A percentile compares a stretch with the other conserved stretches of the same genome.
These are phyloP conservation scores for Eidolon helvum DNA, from an alignment of 2,113 vertebrate species.

Conservation along the genomic window DNA sequence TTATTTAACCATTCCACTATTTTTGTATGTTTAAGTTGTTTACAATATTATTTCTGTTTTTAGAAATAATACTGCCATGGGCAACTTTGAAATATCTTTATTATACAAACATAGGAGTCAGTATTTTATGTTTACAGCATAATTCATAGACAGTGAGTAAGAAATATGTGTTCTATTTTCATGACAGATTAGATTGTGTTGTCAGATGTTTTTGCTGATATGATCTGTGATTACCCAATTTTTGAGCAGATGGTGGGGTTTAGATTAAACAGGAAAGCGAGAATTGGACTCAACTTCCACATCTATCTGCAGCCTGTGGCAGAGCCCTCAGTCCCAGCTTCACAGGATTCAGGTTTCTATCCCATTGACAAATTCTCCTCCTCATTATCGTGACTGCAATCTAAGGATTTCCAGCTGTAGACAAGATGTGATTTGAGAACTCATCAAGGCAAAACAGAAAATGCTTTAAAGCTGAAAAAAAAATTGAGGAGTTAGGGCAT, in stretches of 20 bases:
- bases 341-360: background rate
- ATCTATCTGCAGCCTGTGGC: background rate
- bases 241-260: background rate
- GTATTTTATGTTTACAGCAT: constrained; percentile 24
- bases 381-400: background rate
- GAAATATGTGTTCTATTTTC: constrained; percentile 14
- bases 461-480: background rate
- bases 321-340: background rate
- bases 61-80: background rate
- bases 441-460: background rate
- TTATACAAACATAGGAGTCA: background rate
- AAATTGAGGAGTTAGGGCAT: background rate
- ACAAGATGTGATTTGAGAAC: background rate
- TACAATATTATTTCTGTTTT: background rate
- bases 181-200: background rate
- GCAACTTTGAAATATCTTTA: background rate
- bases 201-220: background rate
- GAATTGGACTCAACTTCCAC: background rate
- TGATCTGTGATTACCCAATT: background rate
- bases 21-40: background rate
- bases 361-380: background rate
- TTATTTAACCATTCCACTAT: background rate
- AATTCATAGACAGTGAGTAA: background rate
- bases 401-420: background rate
- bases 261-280: background rate